Conservation (phyloP, 2,113 vertebrate species). For the Gavia stellata region DNA sequence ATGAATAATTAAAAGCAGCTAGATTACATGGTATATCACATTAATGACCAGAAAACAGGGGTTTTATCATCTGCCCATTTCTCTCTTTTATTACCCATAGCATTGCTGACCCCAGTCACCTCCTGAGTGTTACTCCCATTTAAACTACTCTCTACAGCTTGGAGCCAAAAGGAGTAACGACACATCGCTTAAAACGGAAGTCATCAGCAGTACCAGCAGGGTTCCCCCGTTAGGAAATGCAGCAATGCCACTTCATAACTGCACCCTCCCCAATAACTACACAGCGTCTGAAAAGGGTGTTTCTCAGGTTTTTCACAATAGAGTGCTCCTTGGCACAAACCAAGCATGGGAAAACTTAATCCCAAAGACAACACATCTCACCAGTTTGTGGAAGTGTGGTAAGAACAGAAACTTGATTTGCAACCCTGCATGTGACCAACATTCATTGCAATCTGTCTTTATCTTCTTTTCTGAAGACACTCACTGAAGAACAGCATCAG, state of each 20-base stretch:
- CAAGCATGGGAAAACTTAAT: neutral
- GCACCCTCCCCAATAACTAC: neutral
- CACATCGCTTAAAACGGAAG: neutral
- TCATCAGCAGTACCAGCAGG: neutral
- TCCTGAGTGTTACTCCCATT: neutral
- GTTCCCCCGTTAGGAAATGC: neutral
- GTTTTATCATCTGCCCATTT: neutral
- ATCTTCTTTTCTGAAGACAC: neutral
- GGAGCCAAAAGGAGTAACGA: neutral
- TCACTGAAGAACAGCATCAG: neutral
- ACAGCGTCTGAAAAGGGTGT: neutral
- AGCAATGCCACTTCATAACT: neutral
- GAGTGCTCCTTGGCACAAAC: neutral
- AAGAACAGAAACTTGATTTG: neutral
- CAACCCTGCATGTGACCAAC: neutral
- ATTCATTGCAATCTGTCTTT: neutral
- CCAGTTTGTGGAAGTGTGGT: neutral
- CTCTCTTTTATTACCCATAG: neutral
- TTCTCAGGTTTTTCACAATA: neutral
- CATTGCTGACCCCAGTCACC: neutral
- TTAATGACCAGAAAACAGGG: neutral
- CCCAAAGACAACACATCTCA: neutral
- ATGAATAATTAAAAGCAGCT: conserved; percentile 51
- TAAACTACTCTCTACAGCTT: neutral
- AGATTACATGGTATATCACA: conserved; percentile 18